Evolutionary conservation across 2,888 invertebrate genomes (phyloP), one percentile per base, ranked within the genome.

Genomic region (Drosophila merina): DNA sequence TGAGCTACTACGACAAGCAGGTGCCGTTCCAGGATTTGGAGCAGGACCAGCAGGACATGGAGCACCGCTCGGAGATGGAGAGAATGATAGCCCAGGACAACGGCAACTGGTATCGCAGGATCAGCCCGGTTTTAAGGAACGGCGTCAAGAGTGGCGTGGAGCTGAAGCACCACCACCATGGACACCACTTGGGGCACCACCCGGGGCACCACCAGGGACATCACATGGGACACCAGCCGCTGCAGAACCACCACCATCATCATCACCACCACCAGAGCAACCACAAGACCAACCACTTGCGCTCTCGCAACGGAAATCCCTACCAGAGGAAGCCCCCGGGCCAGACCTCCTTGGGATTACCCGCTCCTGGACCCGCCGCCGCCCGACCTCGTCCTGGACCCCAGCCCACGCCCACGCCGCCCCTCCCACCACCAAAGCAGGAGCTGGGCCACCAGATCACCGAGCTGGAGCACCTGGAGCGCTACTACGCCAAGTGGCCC

Each of bases 401-500:
- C 4, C 20, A 10, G 10, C 25, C 44, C 4, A 44, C 44, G 5
- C 70, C 78, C 0, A 62, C 75, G 14, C 72, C 82, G 1, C 77
- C 79, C 4, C 31, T 85, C 54, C 82, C 73, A 9, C 83, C 80
- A 0, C 83, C 75, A 3, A 80, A 76, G 1, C 81, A 67, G 8
- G 84, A 89, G 31, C 47, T 89, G 67, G 89, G 88, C n/a, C 89
- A 89, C 63, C 89, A 89, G 70, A 89, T 89, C 10, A 89, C 89
- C 31, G 88, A 89, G 36, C 80, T 90, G 66, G 87, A 90, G 50
- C 90, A 89, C 30, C 79, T 90, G 42, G 90, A 91, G 45, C 89
- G 88, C 25, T 90, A 90, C 58, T 90, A 90, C 42, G 89, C 89
- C 69, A 91, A 91, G 68, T 91, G 91, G 91, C 91, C 91, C 8